These are phyloP conservation scores for Morphnarchus princeps DNA, from an alignment of 2,113 vertebrate genomes.

Conservation along the genomic window DNA sequence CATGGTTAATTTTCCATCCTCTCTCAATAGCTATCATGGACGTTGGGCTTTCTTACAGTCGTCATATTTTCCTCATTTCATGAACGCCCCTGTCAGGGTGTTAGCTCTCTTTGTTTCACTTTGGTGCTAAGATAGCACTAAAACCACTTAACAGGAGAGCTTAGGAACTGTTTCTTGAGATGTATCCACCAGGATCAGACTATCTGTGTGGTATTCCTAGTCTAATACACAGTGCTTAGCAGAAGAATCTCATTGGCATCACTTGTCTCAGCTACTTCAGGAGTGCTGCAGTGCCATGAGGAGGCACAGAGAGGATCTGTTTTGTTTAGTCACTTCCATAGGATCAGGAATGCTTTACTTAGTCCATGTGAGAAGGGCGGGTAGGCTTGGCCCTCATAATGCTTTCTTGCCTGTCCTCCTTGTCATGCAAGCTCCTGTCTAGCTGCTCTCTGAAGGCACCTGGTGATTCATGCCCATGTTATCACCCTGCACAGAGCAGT, in stretches of 20 bases:
- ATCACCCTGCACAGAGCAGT: background rate
- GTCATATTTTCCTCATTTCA: background rate
- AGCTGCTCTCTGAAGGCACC: background rate
- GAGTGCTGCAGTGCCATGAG: background rate
- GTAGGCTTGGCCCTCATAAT: background rate
- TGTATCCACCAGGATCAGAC: background rate
- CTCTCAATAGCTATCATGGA: background rate
- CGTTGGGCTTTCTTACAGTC: background rate
- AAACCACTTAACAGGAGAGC: background rate
- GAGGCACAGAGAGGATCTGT: background rate
- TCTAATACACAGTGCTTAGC: background rate
- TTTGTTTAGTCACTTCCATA: background rate
- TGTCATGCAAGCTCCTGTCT: background rate
- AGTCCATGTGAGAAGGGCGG: background rate
- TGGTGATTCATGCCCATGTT: background rate
- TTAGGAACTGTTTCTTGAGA: background rate
- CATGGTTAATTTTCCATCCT: background rate
- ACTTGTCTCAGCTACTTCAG: background rate
- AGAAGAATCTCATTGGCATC: background rate
- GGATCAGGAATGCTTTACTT: background rate
- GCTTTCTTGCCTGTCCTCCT: background rate
- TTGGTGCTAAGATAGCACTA: background rate
- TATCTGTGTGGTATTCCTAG: background rate
- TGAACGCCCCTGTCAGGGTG: background rate
- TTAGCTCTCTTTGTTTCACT: background rate